Conservation (phyloP, 37 sponge, comb jelly and placozoan species). For the Cliona cf. orientalis region DNA sequence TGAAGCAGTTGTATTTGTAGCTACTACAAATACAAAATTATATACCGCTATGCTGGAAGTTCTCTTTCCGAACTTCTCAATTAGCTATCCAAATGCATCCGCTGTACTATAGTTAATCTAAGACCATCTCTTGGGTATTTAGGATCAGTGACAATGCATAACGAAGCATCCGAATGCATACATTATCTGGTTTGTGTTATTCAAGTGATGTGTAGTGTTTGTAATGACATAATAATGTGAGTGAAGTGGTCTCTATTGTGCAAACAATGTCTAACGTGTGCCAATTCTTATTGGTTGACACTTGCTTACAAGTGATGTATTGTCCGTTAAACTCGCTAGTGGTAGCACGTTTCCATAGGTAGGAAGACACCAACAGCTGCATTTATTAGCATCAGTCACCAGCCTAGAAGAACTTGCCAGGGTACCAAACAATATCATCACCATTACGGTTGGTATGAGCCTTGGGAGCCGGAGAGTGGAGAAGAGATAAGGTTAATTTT, state of each 20-base stretch:
- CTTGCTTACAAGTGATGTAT: no score
- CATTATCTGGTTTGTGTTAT: no score
- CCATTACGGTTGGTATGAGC: not conserved
- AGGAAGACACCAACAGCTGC: constrained; percentile 19
- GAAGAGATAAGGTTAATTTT: not conserved
- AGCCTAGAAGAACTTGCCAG: not conserved
- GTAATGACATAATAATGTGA: not conserved
- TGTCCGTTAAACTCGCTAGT: no score
- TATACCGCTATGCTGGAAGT: not conserved
- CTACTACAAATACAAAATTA: no score
- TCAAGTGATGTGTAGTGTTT: not conserved
- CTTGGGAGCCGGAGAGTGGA: not conserved
- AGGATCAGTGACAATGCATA: no score
- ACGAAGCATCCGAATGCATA: no score
- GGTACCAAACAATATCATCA: not conserved
- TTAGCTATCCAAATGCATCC: no score
- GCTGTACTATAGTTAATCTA: no score
- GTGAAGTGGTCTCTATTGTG: not conserved
- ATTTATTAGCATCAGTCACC: not conserved
- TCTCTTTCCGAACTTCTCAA: not conserved
- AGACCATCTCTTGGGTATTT: no score
- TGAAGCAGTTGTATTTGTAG: no score
- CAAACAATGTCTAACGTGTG: not conserved
- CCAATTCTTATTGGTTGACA: no score
- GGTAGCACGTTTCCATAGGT: constrained; percentile 11